Percentiles rank a stretch among this genome's conserved stretches.
Evolutionary conservation across 1,140 invertebrate genomes (phyloP).

Genomic region (Trichonephila inaurata): DNA sequence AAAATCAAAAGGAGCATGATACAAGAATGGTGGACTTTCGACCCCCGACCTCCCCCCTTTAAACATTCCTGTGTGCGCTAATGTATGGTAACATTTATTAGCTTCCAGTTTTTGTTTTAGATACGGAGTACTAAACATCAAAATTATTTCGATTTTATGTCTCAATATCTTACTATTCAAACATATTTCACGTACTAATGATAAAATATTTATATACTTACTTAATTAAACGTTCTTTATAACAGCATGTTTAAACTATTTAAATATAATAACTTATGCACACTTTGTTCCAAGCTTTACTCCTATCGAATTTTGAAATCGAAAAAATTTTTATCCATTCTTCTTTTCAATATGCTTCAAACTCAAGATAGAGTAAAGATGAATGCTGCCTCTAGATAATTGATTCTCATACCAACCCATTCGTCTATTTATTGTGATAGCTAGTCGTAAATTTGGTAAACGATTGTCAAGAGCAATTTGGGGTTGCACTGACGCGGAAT

Average conservation of each 20-base stretch:
- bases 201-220: neutral
- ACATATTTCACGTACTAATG: neutral
- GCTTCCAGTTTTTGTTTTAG: no score
- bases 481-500: neutral
- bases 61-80: no score
- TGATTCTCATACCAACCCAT: neutral
- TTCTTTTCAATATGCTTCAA: neutral
- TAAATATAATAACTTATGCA: neutral
- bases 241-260: neutral
- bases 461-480: neutral
- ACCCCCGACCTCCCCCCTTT: no score
- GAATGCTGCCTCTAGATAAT: neutral
- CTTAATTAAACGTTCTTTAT: neutral
- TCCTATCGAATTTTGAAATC: neutral
- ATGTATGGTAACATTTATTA: no score
- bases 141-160: no score
- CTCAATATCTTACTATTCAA: neutral
- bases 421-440: neutral
- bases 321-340: neutral
- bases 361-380: neutral
- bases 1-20: no score
- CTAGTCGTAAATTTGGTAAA: conserved; percentile 16
- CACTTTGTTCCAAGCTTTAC: neutral
- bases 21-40: no score
- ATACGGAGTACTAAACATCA: no score